Conservation (phyloP, 1,140 invertebrate species). For the Pygmarrhopalites habei region DNA sequence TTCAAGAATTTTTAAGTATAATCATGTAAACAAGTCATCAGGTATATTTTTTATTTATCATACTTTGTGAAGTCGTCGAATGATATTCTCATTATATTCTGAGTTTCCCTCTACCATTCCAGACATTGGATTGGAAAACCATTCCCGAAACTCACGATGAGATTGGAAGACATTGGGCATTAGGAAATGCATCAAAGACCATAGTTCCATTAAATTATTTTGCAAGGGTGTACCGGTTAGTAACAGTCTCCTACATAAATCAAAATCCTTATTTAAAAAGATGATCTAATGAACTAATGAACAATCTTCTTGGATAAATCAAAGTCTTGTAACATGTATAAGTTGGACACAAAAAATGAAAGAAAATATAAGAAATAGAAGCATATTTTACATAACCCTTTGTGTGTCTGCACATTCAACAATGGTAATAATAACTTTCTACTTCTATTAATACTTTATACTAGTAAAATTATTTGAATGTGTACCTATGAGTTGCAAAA, state of each 20-base stretch:
- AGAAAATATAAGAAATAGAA: no score
- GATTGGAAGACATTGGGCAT: constrained; percentile 99
- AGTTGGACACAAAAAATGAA: no score
- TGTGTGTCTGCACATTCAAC: no score
- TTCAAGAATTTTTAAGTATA: no score
- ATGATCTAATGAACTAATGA: no score
- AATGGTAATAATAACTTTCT: no score
- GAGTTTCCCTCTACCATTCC: constrained; percentile 96
- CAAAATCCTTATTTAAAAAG: no score
- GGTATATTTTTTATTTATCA: no score
- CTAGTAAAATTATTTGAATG: neutral
- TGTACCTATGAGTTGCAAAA: constrained; percentile 84
- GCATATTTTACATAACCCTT: no score
- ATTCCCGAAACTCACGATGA: constrained; percentile 94
- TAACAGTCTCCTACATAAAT: constrained; percentile 64
- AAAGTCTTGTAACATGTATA: no score
- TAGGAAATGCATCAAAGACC: constrained; percentile 99
- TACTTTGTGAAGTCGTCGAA: constrained; percentile 93
- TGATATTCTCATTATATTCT: constrained; percentile 89
- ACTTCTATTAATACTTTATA: constrained; percentile 26
- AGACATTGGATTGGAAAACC: constrained; percentile 97
- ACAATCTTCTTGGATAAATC: no score
- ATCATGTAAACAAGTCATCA: no score
- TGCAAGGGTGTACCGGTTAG: constrained; percentile 97
- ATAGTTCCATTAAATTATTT: constrained; percentile 98